These are phyloP conservation scores for Eurystomus gularis DNA, from an alignment of 2,113 vertebrate species.

Conservation along the genomic window DNA sequence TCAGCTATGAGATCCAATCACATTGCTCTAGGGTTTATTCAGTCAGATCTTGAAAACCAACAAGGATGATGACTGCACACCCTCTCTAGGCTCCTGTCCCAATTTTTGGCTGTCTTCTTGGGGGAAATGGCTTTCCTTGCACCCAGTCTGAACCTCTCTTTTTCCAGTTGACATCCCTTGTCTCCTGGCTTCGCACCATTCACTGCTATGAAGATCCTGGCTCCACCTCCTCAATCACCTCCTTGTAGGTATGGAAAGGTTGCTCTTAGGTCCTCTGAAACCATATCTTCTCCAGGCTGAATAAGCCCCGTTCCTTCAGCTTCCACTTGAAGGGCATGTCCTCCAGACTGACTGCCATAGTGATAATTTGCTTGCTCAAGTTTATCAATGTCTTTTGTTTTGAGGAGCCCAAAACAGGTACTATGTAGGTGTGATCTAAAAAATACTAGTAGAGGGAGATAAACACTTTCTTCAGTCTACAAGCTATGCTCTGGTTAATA, in stretches of 20 bases:
- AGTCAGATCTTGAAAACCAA: neutral
- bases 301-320: neutral
- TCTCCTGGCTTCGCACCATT: neutral
- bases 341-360: neutral
- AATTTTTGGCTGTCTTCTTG: neutral
- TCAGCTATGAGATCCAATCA: neutral
- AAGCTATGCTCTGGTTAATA: neutral
- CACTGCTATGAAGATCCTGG: neutral
- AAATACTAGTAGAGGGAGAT: neutral
- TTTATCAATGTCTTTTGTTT: neutral
- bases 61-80: neutral
- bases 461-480: neutral
- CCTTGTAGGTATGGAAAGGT: neutral
- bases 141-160: neutral
- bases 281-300: neutral
- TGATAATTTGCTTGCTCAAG: neutral
- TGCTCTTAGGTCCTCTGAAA: neutral
- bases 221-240: neutral
- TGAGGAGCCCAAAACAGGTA: neutral
- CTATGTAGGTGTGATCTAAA: neutral
- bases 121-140: neutral
- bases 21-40: neutral
- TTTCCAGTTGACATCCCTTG: neutral
- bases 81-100: neutral
- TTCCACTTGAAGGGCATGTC: neutral